Evolutionary conservation across 2,888 invertebrate genomes (phyloP).

Genomic region (Harmothoe impar): DNA sequence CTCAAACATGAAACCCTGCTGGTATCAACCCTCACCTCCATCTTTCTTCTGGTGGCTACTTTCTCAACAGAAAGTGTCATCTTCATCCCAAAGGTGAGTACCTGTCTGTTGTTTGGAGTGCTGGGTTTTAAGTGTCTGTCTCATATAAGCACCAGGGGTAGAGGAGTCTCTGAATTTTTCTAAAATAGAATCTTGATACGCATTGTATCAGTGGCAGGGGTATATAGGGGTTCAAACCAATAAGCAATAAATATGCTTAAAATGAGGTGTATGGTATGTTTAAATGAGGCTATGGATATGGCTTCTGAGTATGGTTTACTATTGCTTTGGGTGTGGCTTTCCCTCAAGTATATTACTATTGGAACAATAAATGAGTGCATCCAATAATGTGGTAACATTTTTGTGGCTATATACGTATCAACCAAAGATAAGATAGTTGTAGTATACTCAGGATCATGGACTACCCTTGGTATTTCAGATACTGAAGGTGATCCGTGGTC

Average conservation of each 20-base stretch:
- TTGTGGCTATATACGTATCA: too few relatives aligned
- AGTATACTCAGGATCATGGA: too few relatives aligned
- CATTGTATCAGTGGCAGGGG: not conserved
- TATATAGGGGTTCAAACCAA: not conserved
- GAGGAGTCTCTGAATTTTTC: not conserved
- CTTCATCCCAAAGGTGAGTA: slow-evolving; percentile 19
- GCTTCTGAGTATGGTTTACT: too few relatives aligned
- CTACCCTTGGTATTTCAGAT: not conserved
- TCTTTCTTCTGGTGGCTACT: slow-evolving; percentile 18
- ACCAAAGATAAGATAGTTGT: too few relatives aligned
- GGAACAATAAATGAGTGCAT: too few relatives aligned
- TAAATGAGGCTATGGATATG: not conserved
- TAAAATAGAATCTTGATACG: not conserved
- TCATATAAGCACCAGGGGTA: not conserved
- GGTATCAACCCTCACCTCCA: not conserved
- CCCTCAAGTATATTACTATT: too few relatives aligned
- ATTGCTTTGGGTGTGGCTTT: too few relatives aligned
- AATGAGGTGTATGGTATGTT: not conserved
- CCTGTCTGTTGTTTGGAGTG: too few relatives aligned
- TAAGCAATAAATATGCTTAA: not conserved
- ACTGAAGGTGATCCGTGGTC: not conserved
- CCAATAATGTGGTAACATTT: too few relatives aligned
- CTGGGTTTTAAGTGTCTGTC: not conserved
- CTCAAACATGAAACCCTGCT: slow-evolving; percentile 21
- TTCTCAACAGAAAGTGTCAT: slow-evolving; percentile 40